These are phyloP conservation scores for Cherax destructor DNA, from an alignment of 1,140 invertebrate genomes.

Conservation along the genomic window DNA sequence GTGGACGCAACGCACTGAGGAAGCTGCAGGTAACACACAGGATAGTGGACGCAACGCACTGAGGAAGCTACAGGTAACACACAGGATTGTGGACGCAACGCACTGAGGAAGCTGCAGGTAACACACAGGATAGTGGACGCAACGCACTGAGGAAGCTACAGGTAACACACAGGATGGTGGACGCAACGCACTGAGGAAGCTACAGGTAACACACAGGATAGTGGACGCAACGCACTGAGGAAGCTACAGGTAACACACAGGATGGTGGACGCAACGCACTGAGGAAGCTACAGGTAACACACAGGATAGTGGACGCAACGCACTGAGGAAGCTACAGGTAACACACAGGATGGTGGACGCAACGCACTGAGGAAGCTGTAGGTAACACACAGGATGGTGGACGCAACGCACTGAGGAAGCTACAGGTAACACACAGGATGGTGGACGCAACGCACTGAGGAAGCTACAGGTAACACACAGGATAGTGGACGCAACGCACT, in stretches of 20 bases:
- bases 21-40: background rate
- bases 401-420: background rate
- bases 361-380: background rate
- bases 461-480: background rate
- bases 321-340: background rate
- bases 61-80: background rate
- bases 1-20: background rate
- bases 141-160: too few species aligned
- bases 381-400: background rate
- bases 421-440: background rate
- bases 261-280: background rate
- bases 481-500: background rate
- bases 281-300: background rate
- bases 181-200: too few species aligned
- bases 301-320: background rate
- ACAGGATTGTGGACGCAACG: background rate
- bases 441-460: background rate
- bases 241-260: background rate
- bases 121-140: too few species aligned
- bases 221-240: background rate
- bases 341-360: background rate
- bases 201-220: background rate
- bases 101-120: background rate
- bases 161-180: too few species aligned
- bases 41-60: background rate